Conservation (phyloP, 2,113 vertebrate species). For the Regulus satrapa region DNA sequence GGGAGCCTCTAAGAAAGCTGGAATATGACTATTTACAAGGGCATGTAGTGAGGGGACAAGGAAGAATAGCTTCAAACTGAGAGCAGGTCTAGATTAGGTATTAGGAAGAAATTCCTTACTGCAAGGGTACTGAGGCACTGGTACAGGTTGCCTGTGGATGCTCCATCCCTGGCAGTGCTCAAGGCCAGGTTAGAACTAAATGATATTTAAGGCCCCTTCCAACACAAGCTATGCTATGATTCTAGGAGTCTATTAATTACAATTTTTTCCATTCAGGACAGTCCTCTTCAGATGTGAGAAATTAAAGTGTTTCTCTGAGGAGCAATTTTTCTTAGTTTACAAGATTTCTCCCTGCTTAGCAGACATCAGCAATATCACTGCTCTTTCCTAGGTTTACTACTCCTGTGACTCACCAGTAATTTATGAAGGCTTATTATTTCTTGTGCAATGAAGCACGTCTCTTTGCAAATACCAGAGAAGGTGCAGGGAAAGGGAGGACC, state of each 20-base stretch:
- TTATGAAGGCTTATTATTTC: constrained; percentile 16
- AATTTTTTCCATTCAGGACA: background rate
- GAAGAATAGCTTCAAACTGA: background rate
- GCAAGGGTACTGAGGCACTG: background rate
- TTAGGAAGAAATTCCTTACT: background rate
- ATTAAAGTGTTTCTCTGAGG: background rate
- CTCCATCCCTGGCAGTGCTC: background rate
- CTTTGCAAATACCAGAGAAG: background rate
- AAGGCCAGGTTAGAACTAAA: background rate
- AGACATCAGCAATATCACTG: background rate
- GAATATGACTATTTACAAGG: background rate
- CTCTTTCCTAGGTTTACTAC: background rate
- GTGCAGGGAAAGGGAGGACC: background rate
- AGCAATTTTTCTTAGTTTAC: background rate
- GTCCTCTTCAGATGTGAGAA: background rate
- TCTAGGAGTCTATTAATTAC: background rate
- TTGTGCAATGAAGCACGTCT: background rate
- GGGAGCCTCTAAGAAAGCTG: background rate
- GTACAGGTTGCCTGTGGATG: background rate
- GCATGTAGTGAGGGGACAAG: too few species aligned
- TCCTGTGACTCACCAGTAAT: background rate
- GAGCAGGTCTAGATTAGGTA: background rate
- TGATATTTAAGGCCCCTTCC: background rate
- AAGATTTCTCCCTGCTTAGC: background rate
- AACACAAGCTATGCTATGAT: background rate